Percentiles rank a stretch among this genome's conserved stretches.
Conservation (phyloP, 1,140 invertebrate genomes). For the Tetranychus cinnabarinus region DNA sequence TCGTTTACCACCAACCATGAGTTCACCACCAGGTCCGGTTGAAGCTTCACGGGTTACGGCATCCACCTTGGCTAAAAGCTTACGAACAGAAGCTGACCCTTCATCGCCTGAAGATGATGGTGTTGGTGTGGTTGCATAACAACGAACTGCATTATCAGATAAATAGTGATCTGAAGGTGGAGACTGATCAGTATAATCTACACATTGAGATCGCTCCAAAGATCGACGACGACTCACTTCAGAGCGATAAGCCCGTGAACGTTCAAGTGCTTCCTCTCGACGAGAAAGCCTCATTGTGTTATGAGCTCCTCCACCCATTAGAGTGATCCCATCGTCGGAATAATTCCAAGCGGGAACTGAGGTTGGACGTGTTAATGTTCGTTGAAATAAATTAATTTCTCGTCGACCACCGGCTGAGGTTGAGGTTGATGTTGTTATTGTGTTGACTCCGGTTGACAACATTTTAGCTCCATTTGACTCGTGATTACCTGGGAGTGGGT, state of each 20-base stretch:
- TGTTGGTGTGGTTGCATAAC: slow-evolving; percentile 4
- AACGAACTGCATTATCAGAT: background rate
- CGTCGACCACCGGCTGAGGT: background rate
- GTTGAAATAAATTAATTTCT: too few species aligned
- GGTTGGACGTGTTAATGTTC: background rate
- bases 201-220: slow-evolving; percentile 34
- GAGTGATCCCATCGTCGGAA: background rate
- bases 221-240: slow-evolving; percentile 15
- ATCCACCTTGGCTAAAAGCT: background rate
- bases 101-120: background rate
- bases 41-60: background rate
- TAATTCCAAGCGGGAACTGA: background rate
- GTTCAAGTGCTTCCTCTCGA: background rate
- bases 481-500: slow-evolving; percentile 46
- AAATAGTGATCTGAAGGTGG: slow-evolving; percentile 8
- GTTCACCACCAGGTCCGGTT: background rate
- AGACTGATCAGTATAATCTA: slow-evolving; percentile 35
- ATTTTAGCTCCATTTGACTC: background rate
- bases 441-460: background rate
- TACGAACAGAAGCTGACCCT: background rate
- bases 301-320: too few species aligned
- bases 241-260: background rate
- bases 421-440: background rate
- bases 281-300: background rate
- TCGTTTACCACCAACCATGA: background rate